Evolutionary conservation across 2,888 invertebrate genomes (phyloP).

Genomic region (Dexiosoma caninum): DNA sequence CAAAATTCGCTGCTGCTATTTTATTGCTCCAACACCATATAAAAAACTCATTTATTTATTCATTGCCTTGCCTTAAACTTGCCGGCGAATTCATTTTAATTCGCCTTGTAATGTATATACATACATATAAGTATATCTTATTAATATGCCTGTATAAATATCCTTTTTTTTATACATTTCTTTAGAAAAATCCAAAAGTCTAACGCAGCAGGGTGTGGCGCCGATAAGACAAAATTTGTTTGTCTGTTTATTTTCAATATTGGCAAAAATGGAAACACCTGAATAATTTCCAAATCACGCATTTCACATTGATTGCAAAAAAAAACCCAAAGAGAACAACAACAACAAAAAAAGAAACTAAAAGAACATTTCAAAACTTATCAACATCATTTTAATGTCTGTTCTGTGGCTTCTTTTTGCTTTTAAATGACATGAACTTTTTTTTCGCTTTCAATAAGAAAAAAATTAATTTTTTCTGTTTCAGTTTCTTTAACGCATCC

Average conservation of each 20-base stretch:
- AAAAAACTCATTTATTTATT: too few species aligned
- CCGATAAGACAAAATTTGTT: conserved; percentile 45
- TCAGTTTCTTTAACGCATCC: background rate
- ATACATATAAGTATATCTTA: background rate
- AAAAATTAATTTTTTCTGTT: conserved; percentile 2
- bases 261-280: conserved; percentile 52
- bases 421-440: conserved; percentile 20
- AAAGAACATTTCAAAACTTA: conserved; percentile 41
- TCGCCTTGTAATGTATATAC: too few species aligned
- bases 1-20: too few species aligned
- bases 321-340: background rate
- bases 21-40: too few species aligned
- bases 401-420: background rate
- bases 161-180: conserved; percentile 6
- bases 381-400: conserved; percentile 38
- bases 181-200: conserved; percentile 5
- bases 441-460: background rate
- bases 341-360: background rate
- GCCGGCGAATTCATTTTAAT: too few species aligned
- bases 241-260: conserved; percentile 21
- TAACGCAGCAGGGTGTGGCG: conserved; percentile 65
- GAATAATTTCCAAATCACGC: conserved; percentile 48
- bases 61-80: too few species aligned
- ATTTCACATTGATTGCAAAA: background rate
- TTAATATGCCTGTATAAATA: conserved; percentile 2